phyloP scores from a whole-genome alignment of 1,140 invertebrate genomes.

The Drosophila pandora region DNA sequence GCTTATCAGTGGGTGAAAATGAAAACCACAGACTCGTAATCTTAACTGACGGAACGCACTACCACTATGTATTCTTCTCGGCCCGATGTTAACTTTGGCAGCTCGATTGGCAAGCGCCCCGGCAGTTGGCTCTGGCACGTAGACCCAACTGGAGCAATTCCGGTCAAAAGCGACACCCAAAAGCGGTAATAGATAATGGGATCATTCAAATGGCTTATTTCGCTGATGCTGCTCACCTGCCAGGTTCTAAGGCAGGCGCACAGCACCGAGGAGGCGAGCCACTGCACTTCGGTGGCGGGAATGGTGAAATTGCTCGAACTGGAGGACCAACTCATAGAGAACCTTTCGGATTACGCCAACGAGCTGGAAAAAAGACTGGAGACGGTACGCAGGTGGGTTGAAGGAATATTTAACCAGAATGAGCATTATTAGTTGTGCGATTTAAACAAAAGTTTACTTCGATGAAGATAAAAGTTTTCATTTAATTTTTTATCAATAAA shows the following conservation, averaged over 20 bases:
- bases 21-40: slow-evolving; percentile 11
- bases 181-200: slow-evolving; percentile 28
- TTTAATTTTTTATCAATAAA: too few relatives aligned
- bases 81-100: slow-evolving; percentile 40
- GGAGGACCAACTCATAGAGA: slow-evolving; percentile 92
- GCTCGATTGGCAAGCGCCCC: slow-evolving; percentile 14
- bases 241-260: slow-evolving; percentile 3
- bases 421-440: too few relatives aligned
- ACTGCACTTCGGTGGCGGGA: slow-evolving; percentile 92
- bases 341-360: slow-evolving; percentile 91
- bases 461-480: too few relatives aligned
- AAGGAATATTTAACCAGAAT: too few relatives aligned
- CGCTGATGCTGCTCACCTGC: slow-evolving; percentile 7
- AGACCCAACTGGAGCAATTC: slow-evolving; percentile 21
- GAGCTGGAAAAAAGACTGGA: slow-evolving; percentile 59
- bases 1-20: slow-evolving; percentile 31
- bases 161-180: slow-evolving; percentile 10
- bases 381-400: slow-evolving; percentile 53
- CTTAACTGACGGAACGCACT: not conserved
- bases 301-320: slow-evolving; percentile 94
- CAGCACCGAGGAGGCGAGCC: slow-evolving; percentile 47
- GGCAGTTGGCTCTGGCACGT: slow-evolving; percentile 54
- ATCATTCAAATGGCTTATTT: slow-evolving; percentile 15
- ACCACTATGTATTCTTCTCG: slow-evolving; percentile 20
- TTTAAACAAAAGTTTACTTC: too few relatives aligned